Conservation (phyloP, 2,888 invertebrate genomes). For the Eudemis profundana region DNA sequence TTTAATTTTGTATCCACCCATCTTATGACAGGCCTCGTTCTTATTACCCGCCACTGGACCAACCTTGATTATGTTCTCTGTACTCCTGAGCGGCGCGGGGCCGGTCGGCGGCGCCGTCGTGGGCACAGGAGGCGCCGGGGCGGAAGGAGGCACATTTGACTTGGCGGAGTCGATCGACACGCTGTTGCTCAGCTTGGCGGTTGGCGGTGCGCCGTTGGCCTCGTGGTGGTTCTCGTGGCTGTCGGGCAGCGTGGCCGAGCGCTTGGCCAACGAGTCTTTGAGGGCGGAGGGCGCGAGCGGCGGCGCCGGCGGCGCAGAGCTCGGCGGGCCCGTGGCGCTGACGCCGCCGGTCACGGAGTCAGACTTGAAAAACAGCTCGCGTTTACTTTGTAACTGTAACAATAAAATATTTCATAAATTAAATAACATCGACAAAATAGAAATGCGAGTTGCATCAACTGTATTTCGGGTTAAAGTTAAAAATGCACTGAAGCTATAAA, state of each 20-base stretch:
- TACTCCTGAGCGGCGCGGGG: constrained; percentile 71
- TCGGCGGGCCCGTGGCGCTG: constrained; percentile 71
- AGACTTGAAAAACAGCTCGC: constrained; percentile 94
- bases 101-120: constrained; percentile 66
- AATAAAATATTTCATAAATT: constrained; percentile 45
- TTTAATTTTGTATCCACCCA: too few species aligned
- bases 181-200: constrained; percentile 75
- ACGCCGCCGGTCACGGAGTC: constrained; percentile 85
- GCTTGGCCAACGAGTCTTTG: constrained; percentile 80
- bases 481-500: too few species aligned
- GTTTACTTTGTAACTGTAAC: constrained; percentile 92
- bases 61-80: constrained; percentile 81
- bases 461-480: too few species aligned
- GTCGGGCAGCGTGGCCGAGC: constrained; percentile 77
- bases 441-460: too few species aligned
- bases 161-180: constrained; percentile 72
- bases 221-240: constrained; percentile 80
- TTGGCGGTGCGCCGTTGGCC: constrained; percentile 71
- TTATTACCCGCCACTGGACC: constrained; percentile 3
- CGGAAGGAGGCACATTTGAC: constrained; percentile 77
- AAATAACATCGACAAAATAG: neutral
- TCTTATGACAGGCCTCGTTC: too few species aligned
- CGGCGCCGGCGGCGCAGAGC: constrained; percentile 78
- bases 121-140: constrained; percentile 79
- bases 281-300: constrained; percentile 78